These are phyloP conservation scores for Epicampocera succincta DNA, from an alignment of 2,888 invertebrate genomes.

Conservation along the genomic window DNA sequence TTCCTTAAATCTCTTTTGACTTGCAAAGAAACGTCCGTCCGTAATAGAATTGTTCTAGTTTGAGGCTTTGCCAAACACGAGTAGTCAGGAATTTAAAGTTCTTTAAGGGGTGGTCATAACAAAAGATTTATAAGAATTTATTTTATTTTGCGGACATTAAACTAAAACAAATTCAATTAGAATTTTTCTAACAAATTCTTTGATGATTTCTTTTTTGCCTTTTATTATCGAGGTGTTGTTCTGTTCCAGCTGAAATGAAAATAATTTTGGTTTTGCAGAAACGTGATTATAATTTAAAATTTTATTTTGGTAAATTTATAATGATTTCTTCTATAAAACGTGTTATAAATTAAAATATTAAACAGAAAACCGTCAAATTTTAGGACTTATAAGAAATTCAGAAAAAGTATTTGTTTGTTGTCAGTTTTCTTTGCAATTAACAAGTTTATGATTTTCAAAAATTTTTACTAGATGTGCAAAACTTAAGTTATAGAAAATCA, in stretches of 20 bases:
- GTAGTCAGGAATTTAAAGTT: not conserved
- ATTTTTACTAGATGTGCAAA: too few species aligned
- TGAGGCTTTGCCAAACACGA: not conserved
- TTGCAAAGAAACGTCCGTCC: not conserved
- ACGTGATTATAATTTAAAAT: conserved; percentile 36
- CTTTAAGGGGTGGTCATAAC: not conserved
- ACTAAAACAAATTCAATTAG: conserved; percentile 12
- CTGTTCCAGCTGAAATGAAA: not conserved
- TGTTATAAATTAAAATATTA: not conserved
- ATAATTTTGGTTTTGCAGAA: conserved; percentile 26
- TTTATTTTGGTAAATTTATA: not conserved
- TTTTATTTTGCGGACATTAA: not conserved
- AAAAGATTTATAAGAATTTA: conserved; percentile 8
- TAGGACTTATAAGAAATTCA: too few species aligned
- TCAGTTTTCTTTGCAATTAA: too few species aligned
- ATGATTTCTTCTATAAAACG: not conserved
- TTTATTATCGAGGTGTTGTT: not conserved
- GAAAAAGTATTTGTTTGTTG: too few species aligned
- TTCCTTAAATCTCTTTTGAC: not conserved
- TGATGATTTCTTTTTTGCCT: not conserved
- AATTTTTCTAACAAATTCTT: not conserved
- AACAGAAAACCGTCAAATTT: not conserved
- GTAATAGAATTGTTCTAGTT: conserved; percentile 16
- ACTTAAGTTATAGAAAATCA: too few species aligned
- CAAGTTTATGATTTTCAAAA: too few species aligned